A percentile compares a stretch with the other conserved stretches of the same genome.
These are phyloP conservation scores for Melopsittacus undulatus DNA, from an alignment of 2,797 vertebrate species.

Conservation along the genomic window DNA sequence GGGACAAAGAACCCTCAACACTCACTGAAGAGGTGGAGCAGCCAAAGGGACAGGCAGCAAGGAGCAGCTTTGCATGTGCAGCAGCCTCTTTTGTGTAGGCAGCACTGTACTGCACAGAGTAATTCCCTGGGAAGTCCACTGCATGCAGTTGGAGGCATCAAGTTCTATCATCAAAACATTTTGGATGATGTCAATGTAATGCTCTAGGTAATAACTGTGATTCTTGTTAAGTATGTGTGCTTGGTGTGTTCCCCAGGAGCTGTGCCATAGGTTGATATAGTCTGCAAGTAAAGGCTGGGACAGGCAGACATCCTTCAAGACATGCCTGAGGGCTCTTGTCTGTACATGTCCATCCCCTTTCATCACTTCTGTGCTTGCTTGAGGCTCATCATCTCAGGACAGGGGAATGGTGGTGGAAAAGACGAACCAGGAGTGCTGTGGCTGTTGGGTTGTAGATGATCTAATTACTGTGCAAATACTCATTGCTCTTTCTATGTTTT, in stretches of 20 bases:
- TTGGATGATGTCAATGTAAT: neutral
- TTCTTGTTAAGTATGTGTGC: neutral
- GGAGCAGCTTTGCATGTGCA: neutral
- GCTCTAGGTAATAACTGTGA: neutral
- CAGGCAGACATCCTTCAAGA: neutral
- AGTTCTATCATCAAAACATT: neutral
- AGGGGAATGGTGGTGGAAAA: neutral
- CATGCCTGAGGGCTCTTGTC: neutral
- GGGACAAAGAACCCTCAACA: neutral
- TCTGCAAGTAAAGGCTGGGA: neutral
- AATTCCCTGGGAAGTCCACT: neutral
- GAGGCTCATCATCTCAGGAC: neutral
- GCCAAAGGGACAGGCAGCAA: neutral
- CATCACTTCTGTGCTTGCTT: neutral
- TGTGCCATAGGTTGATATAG: neutral
- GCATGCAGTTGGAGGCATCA: neutral
- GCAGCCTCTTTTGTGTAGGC: neutral
- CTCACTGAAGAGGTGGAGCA: neutral
- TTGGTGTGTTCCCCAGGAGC: neutral
- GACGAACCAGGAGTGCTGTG: accelerated
- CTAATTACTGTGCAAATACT: neutral
- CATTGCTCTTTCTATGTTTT: accelerated
- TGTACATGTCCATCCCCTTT: accelerated
- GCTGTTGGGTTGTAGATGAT: neutral
- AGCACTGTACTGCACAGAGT: too few species aligned